A percentile compares a stretch with the other conserved stretches of the same genome.
Conservation (phyloP, 1,140 invertebrate species). For the Drosophila trapezifrons region DNA sequence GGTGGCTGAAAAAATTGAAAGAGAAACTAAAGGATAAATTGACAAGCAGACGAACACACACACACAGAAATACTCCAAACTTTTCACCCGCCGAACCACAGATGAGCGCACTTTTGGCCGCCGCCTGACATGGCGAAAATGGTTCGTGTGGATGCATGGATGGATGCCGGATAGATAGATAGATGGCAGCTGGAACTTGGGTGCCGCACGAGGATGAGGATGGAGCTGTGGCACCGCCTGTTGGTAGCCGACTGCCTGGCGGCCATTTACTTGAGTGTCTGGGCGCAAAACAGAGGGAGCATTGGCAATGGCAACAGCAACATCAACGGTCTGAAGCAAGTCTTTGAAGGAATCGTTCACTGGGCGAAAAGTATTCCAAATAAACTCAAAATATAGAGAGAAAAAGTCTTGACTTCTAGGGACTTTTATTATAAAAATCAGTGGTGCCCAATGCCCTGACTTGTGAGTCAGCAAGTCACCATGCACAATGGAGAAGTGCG, state of each 20-base stretch:
- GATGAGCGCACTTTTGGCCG: conserved; percentile 64
- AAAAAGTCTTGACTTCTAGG: too few species aligned
- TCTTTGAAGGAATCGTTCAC: conserved; percentile 24
- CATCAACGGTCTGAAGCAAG: conserved; percentile 23
- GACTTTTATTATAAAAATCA: not conserved
- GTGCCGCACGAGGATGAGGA: conserved; percentile 9
- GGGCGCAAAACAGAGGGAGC: conserved; percentile 63
- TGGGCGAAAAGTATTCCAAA: not conserved
- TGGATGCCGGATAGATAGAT: conserved; percentile 54
- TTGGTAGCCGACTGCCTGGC: conserved; percentile 51
- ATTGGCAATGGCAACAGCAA: conserved; percentile 48
- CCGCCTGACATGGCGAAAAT: conserved; percentile 62
- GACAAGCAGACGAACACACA: conserved; percentile 52
- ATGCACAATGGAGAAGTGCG: too few species aligned
- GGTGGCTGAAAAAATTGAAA: conserved; percentile 7
- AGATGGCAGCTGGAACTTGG: conserved; percentile 35
- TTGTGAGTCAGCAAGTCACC: too few species aligned
- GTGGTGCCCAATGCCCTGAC: too few species aligned
- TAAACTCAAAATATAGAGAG: not conserved
- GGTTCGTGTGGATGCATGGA: conserved; percentile 59
- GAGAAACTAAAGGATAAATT: conserved; percentile 58
- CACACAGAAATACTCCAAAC: conserved; percentile 52
- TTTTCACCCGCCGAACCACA: conserved; percentile 53
- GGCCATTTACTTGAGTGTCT: conserved; percentile 76
- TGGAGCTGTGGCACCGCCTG: conserved; percentile 3